phyloP scores from a whole-genome alignment of 2,113 vertebrate genomes.

The Gymnorhina tibicen region DNA sequence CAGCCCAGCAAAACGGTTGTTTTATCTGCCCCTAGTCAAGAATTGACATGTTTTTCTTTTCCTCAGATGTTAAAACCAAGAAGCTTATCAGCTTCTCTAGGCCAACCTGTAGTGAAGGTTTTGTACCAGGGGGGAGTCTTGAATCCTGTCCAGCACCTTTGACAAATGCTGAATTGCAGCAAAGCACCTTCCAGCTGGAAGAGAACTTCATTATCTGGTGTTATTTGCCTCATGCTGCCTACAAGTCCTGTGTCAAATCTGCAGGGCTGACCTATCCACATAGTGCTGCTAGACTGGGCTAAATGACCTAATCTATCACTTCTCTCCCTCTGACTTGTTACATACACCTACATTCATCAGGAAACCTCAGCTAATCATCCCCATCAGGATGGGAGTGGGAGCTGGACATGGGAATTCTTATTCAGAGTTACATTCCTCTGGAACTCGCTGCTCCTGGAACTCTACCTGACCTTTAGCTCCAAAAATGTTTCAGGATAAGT shows the following conservation, averaged over 20 bases:
- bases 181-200: not conserved
- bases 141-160: not conserved
- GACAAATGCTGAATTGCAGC: not conserved
- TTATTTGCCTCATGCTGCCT: not conserved
- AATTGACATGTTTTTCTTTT: not conserved
- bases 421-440: slow-evolving; percentile 28
- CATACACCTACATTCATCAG: slow-evolving; percentile 21
- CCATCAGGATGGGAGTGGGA: slow-evolving; percentile 25
- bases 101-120: not conserved
- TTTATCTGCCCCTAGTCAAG: not conserved
- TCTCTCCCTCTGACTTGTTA: not conserved
- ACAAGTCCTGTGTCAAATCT: not conserved
- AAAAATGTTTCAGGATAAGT: slow-evolving; percentile 38
- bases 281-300: not conserved
- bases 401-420: slow-evolving; percentile 19
- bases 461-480: slow-evolving; percentile 35
- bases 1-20: not conserved
- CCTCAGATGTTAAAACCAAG: not conserved
- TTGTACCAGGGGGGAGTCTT: not conserved
- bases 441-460: slow-evolving; percentile 19
- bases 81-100: not conserved
- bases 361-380: slow-evolving; percentile 37
- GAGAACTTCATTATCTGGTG: not conserved
- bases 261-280: not conserved
- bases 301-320: slow-evolving; percentile 1